phyloP scores from a whole-genome alignment of 2,888 invertebrate species.

The Sarcophaga caerulescens region DNA sequence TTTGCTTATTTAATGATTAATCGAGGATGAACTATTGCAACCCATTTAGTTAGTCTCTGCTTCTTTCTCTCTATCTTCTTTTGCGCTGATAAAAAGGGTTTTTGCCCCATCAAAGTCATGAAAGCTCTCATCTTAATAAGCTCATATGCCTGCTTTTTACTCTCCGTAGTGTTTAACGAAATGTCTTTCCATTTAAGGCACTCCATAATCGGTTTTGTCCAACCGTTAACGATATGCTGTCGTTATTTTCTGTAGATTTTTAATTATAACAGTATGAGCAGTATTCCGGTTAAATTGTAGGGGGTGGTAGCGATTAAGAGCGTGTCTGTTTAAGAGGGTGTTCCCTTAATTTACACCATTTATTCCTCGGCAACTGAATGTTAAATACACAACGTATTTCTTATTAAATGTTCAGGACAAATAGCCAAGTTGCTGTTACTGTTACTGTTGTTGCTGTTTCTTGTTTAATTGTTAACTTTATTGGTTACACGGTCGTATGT shows the following conservation, averaged over 20 bases:
- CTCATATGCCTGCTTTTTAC: too few species aligned
- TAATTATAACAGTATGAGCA: neutral
- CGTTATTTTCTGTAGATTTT: neutral
- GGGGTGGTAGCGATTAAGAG: neutral
- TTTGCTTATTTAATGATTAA: too few species aligned
- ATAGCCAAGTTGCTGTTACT: slow-evolving; percentile 4
- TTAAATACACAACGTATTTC: slow-evolving; percentile 27
- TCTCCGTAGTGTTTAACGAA: too few species aligned
- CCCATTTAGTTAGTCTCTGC: too few species aligned
- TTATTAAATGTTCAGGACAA: slow-evolving; percentile 59
- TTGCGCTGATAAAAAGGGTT: too few species aligned
- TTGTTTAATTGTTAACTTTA: slow-evolving; percentile 77
- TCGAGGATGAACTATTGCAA: too few species aligned
- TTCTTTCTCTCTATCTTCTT: too few species aligned
- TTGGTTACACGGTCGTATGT: slow-evolving; percentile 74
- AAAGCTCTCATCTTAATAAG: too few species aligned
- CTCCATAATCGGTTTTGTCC: too few species aligned
- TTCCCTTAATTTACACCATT: slow-evolving; percentile 51
- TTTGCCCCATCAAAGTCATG: too few species aligned
- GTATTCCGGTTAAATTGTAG: neutral
- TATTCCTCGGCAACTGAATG: slow-evolving; percentile 12
- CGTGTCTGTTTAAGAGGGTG: slow-evolving; percentile 23
- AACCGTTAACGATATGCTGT: too few species aligned
- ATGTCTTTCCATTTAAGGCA: too few species aligned
- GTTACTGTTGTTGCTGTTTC: slow-evolving; percentile 49